Evolutionary conservation across 1,140 invertebrate genomes (phyloP), one percentile per base, ranked within the genome.

Genomic region (Pachyrhynchus sulphureomaculatus): DNA sequence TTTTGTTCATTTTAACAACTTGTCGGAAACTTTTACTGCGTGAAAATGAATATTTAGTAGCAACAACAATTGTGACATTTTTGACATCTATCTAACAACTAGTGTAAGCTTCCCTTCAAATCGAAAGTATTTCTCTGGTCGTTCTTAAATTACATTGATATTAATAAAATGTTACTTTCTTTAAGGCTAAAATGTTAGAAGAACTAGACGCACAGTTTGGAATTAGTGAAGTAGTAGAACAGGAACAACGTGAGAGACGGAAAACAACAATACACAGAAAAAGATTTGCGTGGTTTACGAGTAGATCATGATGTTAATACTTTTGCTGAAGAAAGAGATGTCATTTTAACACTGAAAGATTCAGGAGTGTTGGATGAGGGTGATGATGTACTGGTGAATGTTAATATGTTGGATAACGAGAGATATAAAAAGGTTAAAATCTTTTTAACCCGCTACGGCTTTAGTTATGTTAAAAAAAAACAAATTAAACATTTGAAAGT

Each of bases 131-230:
- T n/a, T n/a, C n/a, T n/a, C n/a, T n/a, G n/a, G n/a, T n/a, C n/a
- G n/a, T n/a, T n/a, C n/a, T n/a, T n/a, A n/a, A n/a, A n/a, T n/a
- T n/a, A n/a, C n/a, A n/a, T n/a, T n/a, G n/a, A n/a, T n/a, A n/a
- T n/a, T n/a, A n/a, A n/a, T n/a, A n/a, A n/a, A n/a, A n/a, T n/a
- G n/a, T n/a, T 64, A 55, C 64, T 57, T 68, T 29, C n/a, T 49
- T 63, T 13, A 72, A 92, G 89, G 94, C 93, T 33, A 95, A 95
- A 78, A 84, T 92, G 79, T 76, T 98, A 64, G 93, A 97, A 76
- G 94, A 98, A 77, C 84, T 98, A 78, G 96, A 99, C 81, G 89
- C 87, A 73, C 93, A 93, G 72, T 97, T 98, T 85, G 95, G 95
- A 26, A 86, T 97, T 54, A 84, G 86, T 6, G 88, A 88, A 64